Conservation (phyloP, 2,888 invertebrate genomes). For the Oxytorus armatus region DNA sequence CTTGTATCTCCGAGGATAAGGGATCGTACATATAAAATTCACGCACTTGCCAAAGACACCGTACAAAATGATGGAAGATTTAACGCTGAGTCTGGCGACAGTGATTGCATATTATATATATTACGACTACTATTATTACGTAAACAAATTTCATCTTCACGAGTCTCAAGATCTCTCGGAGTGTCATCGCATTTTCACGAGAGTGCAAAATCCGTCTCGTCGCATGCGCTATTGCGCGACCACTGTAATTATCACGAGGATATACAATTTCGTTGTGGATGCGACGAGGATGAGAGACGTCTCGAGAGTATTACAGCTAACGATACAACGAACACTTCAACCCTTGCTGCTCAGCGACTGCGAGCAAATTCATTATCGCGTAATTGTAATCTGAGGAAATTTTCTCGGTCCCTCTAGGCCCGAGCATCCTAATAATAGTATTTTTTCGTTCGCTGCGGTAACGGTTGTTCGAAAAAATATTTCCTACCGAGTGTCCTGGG, state of each 20-base stretch:
- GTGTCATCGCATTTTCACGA: conserved; percentile 28
- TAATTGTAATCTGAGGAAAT: conserved; percentile 29
- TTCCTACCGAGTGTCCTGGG: too few species aligned
- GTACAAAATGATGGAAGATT: too few species aligned
- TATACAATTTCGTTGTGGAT: conserved; percentile 49
- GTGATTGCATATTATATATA: neutral
- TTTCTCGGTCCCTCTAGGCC: neutral
- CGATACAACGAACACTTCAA: neutral
- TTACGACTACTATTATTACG: neutral
- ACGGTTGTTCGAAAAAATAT: neutral
- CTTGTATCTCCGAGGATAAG: too few species aligned
- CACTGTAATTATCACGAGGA: conserved; percentile 48
- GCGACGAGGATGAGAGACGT: conserved; percentile 27
- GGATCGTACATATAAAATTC: too few species aligned
- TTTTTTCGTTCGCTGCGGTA: neutral
- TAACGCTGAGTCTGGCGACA: too few species aligned
- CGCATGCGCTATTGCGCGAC: conserved; percentile 47
- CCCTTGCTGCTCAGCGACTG: neutral
- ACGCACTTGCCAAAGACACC: too few species aligned
- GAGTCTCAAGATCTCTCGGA: conserved; percentile 1
- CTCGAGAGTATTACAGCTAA: conserved; percentile 1
- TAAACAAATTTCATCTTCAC: conserved; percentile 29
- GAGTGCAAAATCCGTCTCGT: conserved; percentile 20
- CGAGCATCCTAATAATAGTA: conserved; percentile 4
- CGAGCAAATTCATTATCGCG: conserved; percentile 11